These are phyloP conservation scores for Heliocidaris tuberculata DNA, from an alignment of 35 echinoderm and acorn worm species.

Conservation along the genomic window DNA sequence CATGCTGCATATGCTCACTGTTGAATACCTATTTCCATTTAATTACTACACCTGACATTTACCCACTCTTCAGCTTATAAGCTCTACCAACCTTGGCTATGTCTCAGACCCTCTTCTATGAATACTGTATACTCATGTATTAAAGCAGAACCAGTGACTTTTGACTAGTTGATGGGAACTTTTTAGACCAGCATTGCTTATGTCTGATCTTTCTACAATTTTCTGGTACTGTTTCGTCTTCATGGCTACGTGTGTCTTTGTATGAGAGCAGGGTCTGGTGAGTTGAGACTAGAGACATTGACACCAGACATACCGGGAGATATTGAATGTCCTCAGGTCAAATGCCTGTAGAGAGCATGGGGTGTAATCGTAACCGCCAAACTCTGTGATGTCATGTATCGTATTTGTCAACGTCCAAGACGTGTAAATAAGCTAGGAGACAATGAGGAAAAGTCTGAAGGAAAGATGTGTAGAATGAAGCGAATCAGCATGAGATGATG, in stretches of 20 bases:
- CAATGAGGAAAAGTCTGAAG: neutral
- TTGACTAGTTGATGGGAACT: neutral
- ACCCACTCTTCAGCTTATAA: neutral
- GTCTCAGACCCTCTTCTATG: neutral
- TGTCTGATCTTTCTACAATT: neutral
- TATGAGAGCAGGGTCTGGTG: neutral
- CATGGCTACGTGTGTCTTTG: neutral
- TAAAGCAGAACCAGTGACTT: neutral
- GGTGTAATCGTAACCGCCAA: neutral
- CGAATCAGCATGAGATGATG: no score
- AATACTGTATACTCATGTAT: neutral
- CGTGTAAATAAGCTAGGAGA: neutral
- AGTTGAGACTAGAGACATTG: neutral
- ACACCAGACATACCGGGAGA: neutral
- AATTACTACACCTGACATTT: neutral
- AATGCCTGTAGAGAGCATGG: slow-evolving; percentile 9
- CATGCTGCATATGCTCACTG: neutral
- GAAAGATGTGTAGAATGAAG: neutral
- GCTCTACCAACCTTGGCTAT: neutral
- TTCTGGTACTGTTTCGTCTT: neutral
- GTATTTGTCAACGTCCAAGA: neutral
- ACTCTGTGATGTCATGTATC: slow-evolving; percentile 16
- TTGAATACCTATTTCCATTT: neutral
- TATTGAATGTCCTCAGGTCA: slow-evolving; percentile 10
- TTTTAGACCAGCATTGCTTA: neutral